phyloP scores from a whole-genome alignment of 2,797 vertebrate genomes.

The Cyclopterus lumpus region DNA sequence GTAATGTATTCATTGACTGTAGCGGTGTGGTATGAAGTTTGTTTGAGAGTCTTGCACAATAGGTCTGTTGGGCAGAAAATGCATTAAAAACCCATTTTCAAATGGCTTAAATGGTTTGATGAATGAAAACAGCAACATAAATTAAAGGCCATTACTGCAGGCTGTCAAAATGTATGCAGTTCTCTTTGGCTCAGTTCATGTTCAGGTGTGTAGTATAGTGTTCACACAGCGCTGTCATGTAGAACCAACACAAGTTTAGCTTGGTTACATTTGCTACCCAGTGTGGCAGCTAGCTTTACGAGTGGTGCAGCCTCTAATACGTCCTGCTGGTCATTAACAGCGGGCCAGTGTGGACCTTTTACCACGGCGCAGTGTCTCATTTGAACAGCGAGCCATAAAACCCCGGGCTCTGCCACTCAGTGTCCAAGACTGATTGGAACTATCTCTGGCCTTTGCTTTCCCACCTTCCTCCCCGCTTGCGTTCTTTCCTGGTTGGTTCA shows the following conservation, averaged over 20 bases:
- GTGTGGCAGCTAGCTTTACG: slow-evolving; percentile 56
- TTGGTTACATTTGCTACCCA: slow-evolving; percentile 52
- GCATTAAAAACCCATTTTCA: not conserved
- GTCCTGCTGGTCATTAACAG: slow-evolving; percentile 95
- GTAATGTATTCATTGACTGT: not conserved
- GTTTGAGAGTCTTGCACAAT: not conserved
- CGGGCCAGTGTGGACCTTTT: slow-evolving; percentile 91
- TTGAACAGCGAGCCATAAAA: slow-evolving; percentile 90
- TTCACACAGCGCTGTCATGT: slow-evolving; percentile 31
- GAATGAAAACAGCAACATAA: not conserved
- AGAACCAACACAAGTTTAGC: slow-evolving; percentile 44
- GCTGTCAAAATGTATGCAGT: slow-evolving; percentile 9
- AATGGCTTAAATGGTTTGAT: not conserved
- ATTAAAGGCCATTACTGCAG: slow-evolving; percentile 1
- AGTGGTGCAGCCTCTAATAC: slow-evolving; percentile 89
- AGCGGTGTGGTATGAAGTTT: not conserved
- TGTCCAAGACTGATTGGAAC: slow-evolving; percentile 98
- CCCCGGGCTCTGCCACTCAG: slow-evolving; percentile 96
- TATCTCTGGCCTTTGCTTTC: slow-evolving; percentile 93
- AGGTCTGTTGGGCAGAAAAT: not conserved
- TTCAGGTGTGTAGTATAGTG: slow-evolving; percentile 19
- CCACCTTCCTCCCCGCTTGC: slow-evolving; percentile 69
- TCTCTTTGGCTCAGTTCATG: slow-evolving; percentile 36
- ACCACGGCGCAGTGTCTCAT: slow-evolving; percentile 84
- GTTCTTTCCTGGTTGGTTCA: slow-evolving; percentile 75